Percentiles rank a stretch among this genome's conserved stretches.
These are phyloP conservation scores for Brachionus sp. DNA, from an alignment of 1,140 invertebrate species.

Conservation along the genomic window DNA sequence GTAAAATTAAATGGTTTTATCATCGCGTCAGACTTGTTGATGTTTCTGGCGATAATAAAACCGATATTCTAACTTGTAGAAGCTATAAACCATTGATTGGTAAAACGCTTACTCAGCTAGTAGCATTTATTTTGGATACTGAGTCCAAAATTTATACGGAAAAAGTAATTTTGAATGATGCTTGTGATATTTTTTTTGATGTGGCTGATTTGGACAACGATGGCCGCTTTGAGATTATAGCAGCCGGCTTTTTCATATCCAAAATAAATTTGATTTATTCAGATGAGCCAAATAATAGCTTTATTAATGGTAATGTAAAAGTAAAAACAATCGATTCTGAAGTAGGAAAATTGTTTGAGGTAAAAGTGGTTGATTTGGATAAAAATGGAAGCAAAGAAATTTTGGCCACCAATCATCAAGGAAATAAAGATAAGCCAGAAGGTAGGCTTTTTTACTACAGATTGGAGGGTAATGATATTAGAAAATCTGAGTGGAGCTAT, in stretches of 20 bases:
- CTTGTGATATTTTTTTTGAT: conserved; percentile 42
- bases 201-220: conserved; percentile 39
- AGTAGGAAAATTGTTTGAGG: conserved; percentile 35
- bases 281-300: conserved; percentile 37
- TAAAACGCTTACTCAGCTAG: neutral
- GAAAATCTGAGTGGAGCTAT: conserved; percentile 5
- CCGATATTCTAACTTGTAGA: conserved; percentile 30
- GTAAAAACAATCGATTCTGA: neutral
- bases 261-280: conserved; percentile 34
- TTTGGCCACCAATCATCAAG: conserved; percentile 36
- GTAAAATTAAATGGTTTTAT: conserved; percentile 43
- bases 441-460: conserved; percentile 17
- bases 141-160: neutral
- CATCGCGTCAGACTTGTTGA: conserved; percentile 10
- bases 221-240: conserved; percentile 38
- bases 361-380: conserved; percentile 18
- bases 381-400: conserved; percentile 16
- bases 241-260: conserved; percentile 17
- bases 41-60: neutral
- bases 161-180: conserved; percentile 40
- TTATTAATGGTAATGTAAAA: conserved; percentile 40
- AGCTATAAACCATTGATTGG: conserved; percentile 35
- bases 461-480: neutral
- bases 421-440: conserved; percentile 26
- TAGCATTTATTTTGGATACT: neutral